phyloP scores from a whole-genome alignment of 2,888 invertebrate genomes.

The Phasia obesa region DNA sequence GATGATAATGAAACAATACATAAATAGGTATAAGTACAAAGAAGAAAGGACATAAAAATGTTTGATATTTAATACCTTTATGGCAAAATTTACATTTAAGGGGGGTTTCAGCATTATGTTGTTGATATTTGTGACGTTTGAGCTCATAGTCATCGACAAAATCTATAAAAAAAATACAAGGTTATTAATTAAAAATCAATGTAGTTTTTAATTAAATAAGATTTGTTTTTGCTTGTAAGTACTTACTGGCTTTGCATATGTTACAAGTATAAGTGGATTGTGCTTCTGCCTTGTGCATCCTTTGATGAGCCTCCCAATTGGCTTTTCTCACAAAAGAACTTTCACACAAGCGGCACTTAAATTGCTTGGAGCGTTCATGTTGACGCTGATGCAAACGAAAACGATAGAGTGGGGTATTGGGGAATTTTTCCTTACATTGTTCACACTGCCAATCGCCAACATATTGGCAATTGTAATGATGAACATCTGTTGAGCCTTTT shows the following conservation, averaged over 20 bases:
- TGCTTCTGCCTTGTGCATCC: conserved; percentile 60
- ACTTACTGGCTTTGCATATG: conserved; percentile 70
- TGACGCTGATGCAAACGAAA: conserved; percentile 72
- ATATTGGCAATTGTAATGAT: conserved; percentile 69
- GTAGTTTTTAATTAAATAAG: conserved; percentile 1
- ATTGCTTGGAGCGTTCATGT: conserved; percentile 65
- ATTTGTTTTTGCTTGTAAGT: conserved; percentile 1
- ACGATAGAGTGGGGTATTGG: conserved; percentile 65
- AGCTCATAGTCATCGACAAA: conserved; percentile 69
- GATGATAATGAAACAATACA: conserved; percentile 6
- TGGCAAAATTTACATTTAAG: conserved; percentile 71
- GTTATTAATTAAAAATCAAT: conserved; percentile 17
- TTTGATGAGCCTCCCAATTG: conserved; percentile 71
- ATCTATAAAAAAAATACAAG: conserved; percentile 54
- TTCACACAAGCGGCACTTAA: conserved; percentile 68
- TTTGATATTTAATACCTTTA: conserved; percentile 64
- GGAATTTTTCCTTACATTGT: conserved; percentile 66
- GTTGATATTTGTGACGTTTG: conserved; percentile 71
- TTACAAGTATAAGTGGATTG: conserved; percentile 60
- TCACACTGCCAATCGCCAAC: conserved; percentile 72
- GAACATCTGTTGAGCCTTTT: conserved; percentile 60
- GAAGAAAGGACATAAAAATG: background rate
- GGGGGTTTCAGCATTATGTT: conserved; percentile 67
- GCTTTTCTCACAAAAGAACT: conserved; percentile 69
- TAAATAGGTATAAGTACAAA: background rate